Base-by-base conservation (phyloP, 2,888 invertebrate genomes). In the Polia nebulosa region DNA sequence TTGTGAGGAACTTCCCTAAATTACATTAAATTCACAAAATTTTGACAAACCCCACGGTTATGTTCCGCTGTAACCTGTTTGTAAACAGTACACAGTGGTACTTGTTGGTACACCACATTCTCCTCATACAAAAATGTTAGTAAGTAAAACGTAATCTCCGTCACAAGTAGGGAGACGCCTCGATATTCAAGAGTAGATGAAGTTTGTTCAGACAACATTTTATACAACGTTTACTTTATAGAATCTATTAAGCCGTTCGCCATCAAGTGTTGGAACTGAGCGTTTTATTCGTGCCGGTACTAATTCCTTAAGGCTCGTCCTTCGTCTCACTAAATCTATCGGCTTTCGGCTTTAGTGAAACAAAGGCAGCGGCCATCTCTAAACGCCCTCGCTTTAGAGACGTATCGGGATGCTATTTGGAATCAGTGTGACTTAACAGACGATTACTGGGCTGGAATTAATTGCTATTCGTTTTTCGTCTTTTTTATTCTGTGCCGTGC, bases 241-340 rank as follows among this genome's bases (percentile, higher is more conserved):
- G 63, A 79, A 84, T 67, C 68, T 67, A 82, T 63, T 66, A 71
- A 76, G 73, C 60, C 72, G 55, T 65, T 53, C 39, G 32, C 53
- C 61, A 76, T 73, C 66, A 68, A 76, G 65, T 62, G 57, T 51
- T 68, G 45, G 58, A 61, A 55, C 32, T 65, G 59, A 67, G 65
- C 71, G 70, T 80, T 87, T 83, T 88, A 85, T 84, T 84, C 80
- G 80, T 82, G 81, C 75, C 76, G 47, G 57, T 82, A 82, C 83
- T 85, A 84, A 87, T 84, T 80, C 82, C 69, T 74, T 77, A 85
- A 82, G 74, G 72, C 73, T 69, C 59, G 72, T 67, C 72, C 74
- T 70, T 70, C 71, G 64, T 76, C 69, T 80, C 76, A 74, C 69
- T 84, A 82, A 83, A 85, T 83, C 88, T 81, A 78, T 78, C 76